Evolutionary conservation across 1,140 invertebrate species (phyloP).

Genomic region (Calephelis nemesis): DNA sequence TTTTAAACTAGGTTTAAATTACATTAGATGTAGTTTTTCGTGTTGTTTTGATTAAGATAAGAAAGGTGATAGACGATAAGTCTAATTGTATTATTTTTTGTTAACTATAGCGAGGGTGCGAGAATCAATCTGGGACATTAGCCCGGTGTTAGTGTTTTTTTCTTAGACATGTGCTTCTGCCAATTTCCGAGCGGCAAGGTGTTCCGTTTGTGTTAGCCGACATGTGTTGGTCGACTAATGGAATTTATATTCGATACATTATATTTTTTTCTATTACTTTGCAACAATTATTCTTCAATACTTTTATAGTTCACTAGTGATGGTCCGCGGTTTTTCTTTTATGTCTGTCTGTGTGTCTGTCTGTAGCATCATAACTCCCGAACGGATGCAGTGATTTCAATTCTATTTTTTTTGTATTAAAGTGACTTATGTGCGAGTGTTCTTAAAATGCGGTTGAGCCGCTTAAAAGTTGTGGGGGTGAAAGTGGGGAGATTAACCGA

Average conservation of each 20-base stretch:
- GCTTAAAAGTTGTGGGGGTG: too few species aligned
- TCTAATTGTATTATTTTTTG: slow-evolving; percentile 21
- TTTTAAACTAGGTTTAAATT: too few species aligned
- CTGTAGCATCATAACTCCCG: too few species aligned
- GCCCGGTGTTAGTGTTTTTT: slow-evolving; percentile 73
- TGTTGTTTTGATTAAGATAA: neutral
- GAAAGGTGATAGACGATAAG: slow-evolving; percentile 7
- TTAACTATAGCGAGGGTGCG: slow-evolving; percentile 26
- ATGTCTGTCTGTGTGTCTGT: too few species aligned
- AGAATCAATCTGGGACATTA: slow-evolving; percentile 50
- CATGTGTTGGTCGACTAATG: slow-evolving; percentile 28
- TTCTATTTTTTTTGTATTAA: too few species aligned
- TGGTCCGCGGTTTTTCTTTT: neutral
- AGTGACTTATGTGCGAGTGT: too few species aligned
- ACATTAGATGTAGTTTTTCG: too few species aligned
- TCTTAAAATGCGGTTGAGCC: too few species aligned
- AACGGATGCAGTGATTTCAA: too few species aligned
- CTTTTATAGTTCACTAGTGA: neutral
- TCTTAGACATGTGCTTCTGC: slow-evolving; percentile 71
- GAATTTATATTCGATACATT: slow-evolving; percentile 29
- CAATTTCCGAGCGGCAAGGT: slow-evolving; percentile 64
- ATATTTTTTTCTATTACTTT: neutral
- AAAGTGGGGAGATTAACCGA: too few species aligned
- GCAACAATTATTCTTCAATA: neutral
- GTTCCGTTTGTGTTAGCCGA: slow-evolving; percentile 30